Evolutionary conservation across 2,888 invertebrate genomes (phyloP), one percentile per base, ranked within the genome.

Genomic region (Daptonema setosum): DNA sequence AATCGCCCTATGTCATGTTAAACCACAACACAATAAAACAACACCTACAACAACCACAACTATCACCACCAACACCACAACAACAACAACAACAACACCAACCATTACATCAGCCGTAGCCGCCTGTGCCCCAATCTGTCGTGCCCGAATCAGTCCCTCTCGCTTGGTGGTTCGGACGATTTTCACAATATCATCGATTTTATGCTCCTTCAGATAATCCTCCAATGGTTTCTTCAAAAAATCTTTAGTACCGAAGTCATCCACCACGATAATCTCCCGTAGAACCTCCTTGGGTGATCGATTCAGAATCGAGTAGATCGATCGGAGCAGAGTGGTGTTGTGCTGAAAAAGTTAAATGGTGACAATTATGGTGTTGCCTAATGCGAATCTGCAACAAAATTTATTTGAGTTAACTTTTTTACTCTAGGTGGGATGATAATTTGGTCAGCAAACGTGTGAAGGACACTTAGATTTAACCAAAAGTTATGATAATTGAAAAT

Each of bases 21-120:
- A n/a, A n/a, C n/a, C n/a, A n/a, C n/a, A n/a, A n/a, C n/a, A n/a
- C n/a, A n/a, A n/a, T n/a, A n/a, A n/a, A n/a, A n/a, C n/a, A n/a
- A n/a, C n/a, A n/a, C n/a, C n/a, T n/a, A n/a, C n/a, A n/a, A n/a
- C n/a, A n/a, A n/a, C n/a, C n/a, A n/a, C n/a, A n/a, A n/a, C n/a
- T n/a, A n/a, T n/a, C n/a, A n/a, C n/a, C n/a, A n/a, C n/a, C n/a
- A n/a, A n/a, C n/a, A n/a, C n/a, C n/a, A n/a, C n/a, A n/a, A n/a
- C n/a, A n/a, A n/a, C n/a, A n/a, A n/a, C n/a, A n/a, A n/a, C n/a
- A n/a, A n/a, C n/a, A 8, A 47, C 5, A 47, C 11, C 14, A 3
- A 47, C 29, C 52, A 87, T 73, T 2, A 85, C 83, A 62, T 86
- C 83, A 0, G 80, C 85, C 0, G 75, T 77, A 11, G 87, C 87